These are phyloP conservation scores for Drosophila trichaetosa DNA, from an alignment of 2,888 invertebrate species.

Conservation along the genomic window DNA sequence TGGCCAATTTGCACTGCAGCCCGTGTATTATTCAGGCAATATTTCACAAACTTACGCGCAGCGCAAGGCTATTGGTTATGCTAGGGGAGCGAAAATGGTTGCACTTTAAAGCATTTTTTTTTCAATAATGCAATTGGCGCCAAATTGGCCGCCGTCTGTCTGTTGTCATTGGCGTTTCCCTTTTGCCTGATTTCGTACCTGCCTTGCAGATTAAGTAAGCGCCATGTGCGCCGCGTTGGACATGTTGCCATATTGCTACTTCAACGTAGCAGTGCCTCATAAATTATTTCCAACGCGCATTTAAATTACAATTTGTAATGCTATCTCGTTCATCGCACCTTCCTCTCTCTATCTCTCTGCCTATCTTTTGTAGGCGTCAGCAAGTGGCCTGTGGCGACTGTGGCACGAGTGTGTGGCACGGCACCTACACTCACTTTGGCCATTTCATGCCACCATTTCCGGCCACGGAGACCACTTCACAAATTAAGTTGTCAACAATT, in stretches of 20 bases:
- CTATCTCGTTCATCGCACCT: slow-evolving; percentile 5
- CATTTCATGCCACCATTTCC: slow-evolving; percentile 55
- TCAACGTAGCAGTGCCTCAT: slow-evolving; percentile 29
- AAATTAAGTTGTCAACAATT: slow-evolving; percentile 82
- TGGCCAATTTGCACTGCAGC: slow-evolving; percentile 34
- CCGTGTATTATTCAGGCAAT: slow-evolving; percentile 69
- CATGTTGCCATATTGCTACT: slow-evolving; percentile 39
- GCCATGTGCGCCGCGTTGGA: slow-evolving; percentile 35
- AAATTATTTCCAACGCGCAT: slow-evolving; percentile 56
- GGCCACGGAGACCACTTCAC: slow-evolving; percentile 69
- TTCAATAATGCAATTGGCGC: slow-evolving; percentile 74
- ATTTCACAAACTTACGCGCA: slow-evolving; percentile 47
- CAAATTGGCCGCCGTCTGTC: slow-evolving; percentile 5
- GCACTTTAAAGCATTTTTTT: slow-evolving; percentile 59
- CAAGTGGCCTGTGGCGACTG: slow-evolving; percentile 32
- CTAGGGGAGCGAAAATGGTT: slow-evolving; percentile 6
- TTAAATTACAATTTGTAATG: slow-evolving; percentile 67
- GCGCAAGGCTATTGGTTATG: background rate
- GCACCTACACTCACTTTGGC: slow-evolving; percentile 48
- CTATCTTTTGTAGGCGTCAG: slow-evolving; percentile 17
- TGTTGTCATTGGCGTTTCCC: background rate
- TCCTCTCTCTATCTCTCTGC: background rate
- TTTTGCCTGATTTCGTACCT: slow-evolving; percentile 40
- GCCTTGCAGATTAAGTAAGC: slow-evolving; percentile 57
- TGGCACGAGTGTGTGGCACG: background rate